Conservation (phyloP, 2,888 invertebrate genomes). For the Polydrusus cervinus region DNA sequence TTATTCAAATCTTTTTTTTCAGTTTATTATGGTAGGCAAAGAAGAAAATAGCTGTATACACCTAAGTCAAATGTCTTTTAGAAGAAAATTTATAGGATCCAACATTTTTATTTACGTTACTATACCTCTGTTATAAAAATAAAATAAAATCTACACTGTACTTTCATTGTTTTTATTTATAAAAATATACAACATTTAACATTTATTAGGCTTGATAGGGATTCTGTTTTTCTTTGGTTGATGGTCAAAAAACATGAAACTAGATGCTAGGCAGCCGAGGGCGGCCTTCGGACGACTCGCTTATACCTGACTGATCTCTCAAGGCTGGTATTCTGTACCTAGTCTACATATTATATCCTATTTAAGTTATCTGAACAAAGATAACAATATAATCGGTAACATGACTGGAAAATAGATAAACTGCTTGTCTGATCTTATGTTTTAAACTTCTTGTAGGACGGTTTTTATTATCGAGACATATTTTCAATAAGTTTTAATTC, state of each 20-base stretch:
- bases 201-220: constrained; percentile 18
- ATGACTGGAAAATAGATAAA: too few species aligned
- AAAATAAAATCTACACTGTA: constrained; percentile 13
- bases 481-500: too few species aligned
- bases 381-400: too few species aligned
- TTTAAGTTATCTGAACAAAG: too few species aligned
- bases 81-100: not conserved
- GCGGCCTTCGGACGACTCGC: too few species aligned
- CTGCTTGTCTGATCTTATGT: too few species aligned
- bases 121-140: not conserved
- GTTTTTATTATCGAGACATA: too few species aligned
- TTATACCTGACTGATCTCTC: too few species aligned
- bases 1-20: constrained; percentile 3
- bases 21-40: constrained; percentile 8
- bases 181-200: constrained; percentile 38
- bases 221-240: not conserved
- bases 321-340: too few species aligned
- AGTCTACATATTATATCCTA: too few species aligned
- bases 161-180: constrained; percentile 28
- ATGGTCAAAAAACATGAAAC: not conserved
- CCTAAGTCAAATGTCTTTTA: not conserved
- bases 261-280: too few species aligned
- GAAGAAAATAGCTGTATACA: not conserved
- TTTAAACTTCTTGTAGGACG: too few species aligned
- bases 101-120: constrained; percentile 8